Evolutionary conservation across 2,888 invertebrate species (phyloP).

Genomic region (Erebia palarica): DNA sequence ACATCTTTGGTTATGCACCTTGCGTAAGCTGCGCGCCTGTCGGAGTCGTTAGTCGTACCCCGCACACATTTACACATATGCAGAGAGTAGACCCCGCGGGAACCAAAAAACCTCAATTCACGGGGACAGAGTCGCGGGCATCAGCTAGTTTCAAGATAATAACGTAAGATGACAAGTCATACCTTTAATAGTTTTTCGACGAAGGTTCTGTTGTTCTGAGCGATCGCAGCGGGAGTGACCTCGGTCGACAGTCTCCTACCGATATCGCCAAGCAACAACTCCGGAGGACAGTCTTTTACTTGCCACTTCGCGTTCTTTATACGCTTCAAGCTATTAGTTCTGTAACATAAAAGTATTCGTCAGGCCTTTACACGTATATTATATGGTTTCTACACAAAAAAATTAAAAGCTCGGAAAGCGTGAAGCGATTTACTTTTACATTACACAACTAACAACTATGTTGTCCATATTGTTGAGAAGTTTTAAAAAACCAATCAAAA

Average conservation of each 20-base stretch:
- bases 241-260: constrained; percentile 83
- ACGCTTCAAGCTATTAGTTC: constrained; percentile 83
- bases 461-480: neutral
- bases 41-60: too few relatives aligned
- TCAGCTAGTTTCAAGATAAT: too few relatives aligned
- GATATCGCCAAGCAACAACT: constrained; percentile 71
- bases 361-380: neutral
- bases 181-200: constrained; percentile 98
- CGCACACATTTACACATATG: too few relatives aligned
- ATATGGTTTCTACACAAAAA: constrained; percentile 15
- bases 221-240: constrained; percentile 93
- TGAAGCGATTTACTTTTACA: constrained; percentile 47
- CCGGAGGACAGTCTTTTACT: constrained; percentile 83
- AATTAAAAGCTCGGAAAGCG: constrained; percentile 54
- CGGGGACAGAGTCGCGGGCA: too few relatives aligned
- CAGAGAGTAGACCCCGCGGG: too few relatives aligned
- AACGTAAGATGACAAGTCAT: constrained; percentile 34
- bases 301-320: constrained; percentile 85
- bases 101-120: too few relatives aligned
- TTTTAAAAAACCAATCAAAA: neutral
- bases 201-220: constrained; percentile 98
- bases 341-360: constrained; percentile 52
- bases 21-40: too few relatives aligned
- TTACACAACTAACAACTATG: constrained; percentile 34
- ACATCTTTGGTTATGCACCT: too few relatives aligned